These are phyloP conservation scores for Geophilus truncorum DNA, from an alignment of 2,888 invertebrate species.

Conservation along the genomic window DNA sequence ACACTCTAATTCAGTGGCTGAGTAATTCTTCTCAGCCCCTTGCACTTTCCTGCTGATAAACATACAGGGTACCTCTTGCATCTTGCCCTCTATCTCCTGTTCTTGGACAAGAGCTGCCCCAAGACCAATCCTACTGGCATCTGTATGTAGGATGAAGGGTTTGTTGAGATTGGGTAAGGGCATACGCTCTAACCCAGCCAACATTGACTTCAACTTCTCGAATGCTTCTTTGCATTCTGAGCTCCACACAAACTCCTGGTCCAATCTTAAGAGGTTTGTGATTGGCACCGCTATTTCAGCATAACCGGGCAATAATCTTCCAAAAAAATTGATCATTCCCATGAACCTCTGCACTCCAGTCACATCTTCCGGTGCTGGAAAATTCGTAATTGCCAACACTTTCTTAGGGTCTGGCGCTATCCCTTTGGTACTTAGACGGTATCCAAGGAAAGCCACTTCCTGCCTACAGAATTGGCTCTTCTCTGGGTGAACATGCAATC, in stretches of 20 bases:
- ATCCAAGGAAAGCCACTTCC: neutral
- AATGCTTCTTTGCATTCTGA: too few relatives aligned
- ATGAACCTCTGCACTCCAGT: too few relatives aligned
- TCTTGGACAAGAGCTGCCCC: neutral
- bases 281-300: too few relatives aligned
- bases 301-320: too few relatives aligned
- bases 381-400: neutral
- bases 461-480: neutral
- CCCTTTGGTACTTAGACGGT: neutral
- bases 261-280: too few relatives aligned
- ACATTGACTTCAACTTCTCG: too few relatives aligned
- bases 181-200: too few relatives aligned
- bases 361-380: neutral
- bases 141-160: neutral
- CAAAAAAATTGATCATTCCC: too few relatives aligned
- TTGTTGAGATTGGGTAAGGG: neutral
- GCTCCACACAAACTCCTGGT: too few relatives aligned
- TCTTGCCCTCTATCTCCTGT: neutral
- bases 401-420: neutral
- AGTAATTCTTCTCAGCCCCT: neutral
- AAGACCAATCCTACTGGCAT: neutral
- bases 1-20: neutral
- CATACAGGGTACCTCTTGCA: neutral
- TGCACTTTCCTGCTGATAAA: neutral
- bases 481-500: neutral